Conservation (phyloP, 1,140 invertebrate genomes). For the Amyelois transitella region DNA sequence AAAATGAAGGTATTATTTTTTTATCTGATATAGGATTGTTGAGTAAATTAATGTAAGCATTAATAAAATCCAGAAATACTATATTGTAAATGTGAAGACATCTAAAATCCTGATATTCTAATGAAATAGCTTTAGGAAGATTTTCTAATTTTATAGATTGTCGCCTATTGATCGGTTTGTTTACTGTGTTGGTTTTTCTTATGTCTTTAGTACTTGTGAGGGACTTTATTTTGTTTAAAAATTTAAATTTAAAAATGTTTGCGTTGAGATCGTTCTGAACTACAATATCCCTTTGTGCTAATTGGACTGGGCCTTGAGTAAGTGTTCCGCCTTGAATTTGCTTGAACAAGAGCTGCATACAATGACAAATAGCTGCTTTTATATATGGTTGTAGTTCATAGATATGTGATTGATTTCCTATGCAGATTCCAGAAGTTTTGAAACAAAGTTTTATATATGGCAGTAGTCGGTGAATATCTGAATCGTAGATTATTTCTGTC, state of each 20-base stretch:
- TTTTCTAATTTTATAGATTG: background rate
- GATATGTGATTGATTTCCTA: no score
- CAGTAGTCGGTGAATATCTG: background rate
- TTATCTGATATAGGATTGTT: background rate
- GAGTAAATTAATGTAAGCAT: background rate
- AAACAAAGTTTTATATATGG: background rate
- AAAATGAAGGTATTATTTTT: constrained; percentile 1
- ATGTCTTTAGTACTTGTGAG: background rate
- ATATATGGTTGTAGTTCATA: no score
- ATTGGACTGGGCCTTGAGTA: no score
- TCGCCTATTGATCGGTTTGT: background rate
- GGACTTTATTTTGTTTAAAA: no score
- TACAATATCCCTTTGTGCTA: no score
- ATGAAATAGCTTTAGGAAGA: background rate
- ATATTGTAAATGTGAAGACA: background rate
- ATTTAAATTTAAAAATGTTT: no score
- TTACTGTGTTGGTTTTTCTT: background rate
- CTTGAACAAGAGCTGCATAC: no score
- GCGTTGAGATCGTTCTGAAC: no score
- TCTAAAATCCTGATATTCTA: background rate
- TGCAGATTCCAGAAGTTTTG: no score
- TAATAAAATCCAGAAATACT: background rate
- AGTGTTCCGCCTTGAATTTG: no score
- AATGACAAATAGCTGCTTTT: background rate
- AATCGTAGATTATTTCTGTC: background rate